Percentiles rank a stretch among this genome's conserved stretches.
Evolutionary conservation across 2,797 vertebrate genomes (phyloP).

Genomic region (Synanceia verrucosa): DNA sequence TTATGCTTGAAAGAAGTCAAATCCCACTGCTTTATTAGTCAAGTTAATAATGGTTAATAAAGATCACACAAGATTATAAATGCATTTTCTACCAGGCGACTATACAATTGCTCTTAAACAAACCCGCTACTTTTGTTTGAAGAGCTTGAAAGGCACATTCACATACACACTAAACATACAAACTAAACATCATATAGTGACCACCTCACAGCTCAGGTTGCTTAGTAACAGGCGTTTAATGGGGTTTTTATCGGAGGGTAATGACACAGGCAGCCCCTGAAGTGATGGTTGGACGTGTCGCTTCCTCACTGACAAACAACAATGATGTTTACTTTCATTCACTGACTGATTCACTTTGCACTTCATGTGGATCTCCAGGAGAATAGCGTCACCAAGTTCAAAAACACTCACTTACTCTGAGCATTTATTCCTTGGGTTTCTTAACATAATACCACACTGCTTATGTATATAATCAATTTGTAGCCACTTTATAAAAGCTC

Average conservation of each 20-base stretch:
- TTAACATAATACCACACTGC: neutral
- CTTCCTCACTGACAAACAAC: neutral
- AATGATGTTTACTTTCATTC: neutral
- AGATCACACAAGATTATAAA: too few relatives aligned
- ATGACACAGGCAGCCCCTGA: conserved; percentile 18
- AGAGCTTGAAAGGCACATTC: neutral
- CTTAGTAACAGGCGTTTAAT: conserved; percentile 52
- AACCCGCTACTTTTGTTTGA: neutral
- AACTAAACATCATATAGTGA: conserved; percentile 30
- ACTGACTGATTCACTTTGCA: neutral
- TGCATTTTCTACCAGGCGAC: too few relatives aligned
- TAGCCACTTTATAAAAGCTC: neutral
- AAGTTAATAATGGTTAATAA: too few relatives aligned
- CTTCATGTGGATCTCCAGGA: neutral
- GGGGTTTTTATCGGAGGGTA: conserved; percentile 41
- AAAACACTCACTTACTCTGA: neutral
- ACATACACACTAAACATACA: conserved; percentile 14
- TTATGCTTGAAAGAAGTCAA: neutral
- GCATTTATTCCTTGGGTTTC: neutral
- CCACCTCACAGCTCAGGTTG: conserved; percentile 31
- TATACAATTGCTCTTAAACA: neutral
- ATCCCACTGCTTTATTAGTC: neutral
- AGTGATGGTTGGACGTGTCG: conserved; percentile 18
- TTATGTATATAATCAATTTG: neutral
- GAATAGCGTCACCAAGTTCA: neutral